Evolutionary conservation across 2,888 invertebrate species (phyloP), one percentile per base, ranked within the genome.

Genomic region (Calliopum simillimum): DNA sequence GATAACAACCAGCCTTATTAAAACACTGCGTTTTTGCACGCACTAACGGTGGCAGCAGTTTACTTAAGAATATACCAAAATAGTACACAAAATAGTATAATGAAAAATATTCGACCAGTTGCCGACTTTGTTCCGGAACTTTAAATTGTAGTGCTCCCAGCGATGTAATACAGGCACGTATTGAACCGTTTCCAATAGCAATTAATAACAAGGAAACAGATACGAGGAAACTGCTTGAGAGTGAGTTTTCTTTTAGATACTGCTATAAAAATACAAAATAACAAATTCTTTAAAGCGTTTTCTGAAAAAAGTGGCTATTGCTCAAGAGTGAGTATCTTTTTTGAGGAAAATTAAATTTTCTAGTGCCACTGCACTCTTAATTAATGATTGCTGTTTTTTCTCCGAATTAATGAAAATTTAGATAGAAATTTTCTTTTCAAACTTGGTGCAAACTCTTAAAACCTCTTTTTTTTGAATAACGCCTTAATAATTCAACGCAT

Each of bases 61-160:
- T 92, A 47, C 91, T 91, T 16, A 92, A 76, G 59, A 91, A 87
- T 76, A 90, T 90, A 8, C 92, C 92, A 43, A 87, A 83, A 76
- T 88, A 88, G 73, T 88, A 88, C 1, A 87, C 86, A 79, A 92
- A 90, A 82, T 92, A 93, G 80, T 92, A 93, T 16, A 91, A 82
- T 1, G 91, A 91, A 81, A 93, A 93, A 80, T 91, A 93, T 56
- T 88, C 86, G 3, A 88, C 86, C 69, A 91, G 85, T 76, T 89
- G 87, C 73, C 83, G 81, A 56, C 88, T 87, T 83, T 91, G 89
- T 66, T 88, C 85, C 6, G 88, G 88, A 43, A 88, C 69, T 59
- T 85, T 82, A 77, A 91, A 91, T 82, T 92, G 92, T 80, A 92
- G 89, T 11, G 91, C 92, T 8, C 92, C 92, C 80, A 93, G 89